phyloP scores from a whole-genome alignment of 2,888 invertebrate genomes.

The Yponomeuta malinellus region DNA sequence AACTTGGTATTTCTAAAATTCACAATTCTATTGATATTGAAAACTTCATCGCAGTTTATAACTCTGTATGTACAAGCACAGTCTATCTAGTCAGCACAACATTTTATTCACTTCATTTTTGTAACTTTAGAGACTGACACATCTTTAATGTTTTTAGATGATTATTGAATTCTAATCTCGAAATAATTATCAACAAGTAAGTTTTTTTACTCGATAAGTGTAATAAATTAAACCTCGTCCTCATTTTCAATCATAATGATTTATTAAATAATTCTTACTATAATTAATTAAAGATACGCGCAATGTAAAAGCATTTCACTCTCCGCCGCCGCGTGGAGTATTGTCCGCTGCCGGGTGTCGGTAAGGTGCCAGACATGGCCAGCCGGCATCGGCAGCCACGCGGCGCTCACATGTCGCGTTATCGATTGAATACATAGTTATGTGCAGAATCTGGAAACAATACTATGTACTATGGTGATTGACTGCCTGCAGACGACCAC shows the following conservation, averaged over 20 bases:
- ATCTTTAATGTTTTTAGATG: not conserved
- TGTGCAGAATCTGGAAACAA: not conserved
- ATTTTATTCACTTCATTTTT: not conserved
- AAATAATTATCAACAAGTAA: not conserved
- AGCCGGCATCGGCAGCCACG: not conserved
- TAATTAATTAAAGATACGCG: slow-evolving; percentile 42
- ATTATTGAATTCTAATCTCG: not conserved
- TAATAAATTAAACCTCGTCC: not conserved
- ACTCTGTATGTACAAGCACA: not conserved
- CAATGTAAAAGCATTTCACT: slow-evolving; percentile 31
- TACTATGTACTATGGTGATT: not conserved
- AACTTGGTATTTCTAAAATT: no score
- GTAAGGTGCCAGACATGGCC: no score
- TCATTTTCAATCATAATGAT: slow-evolving; percentile 4
- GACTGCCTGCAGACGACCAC: not conserved
- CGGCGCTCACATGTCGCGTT: not conserved
- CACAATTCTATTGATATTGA: no score
- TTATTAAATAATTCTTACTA: slow-evolving; percentile 41
- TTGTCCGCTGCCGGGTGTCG: no score
- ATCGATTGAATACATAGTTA: slow-evolving; percentile 3
- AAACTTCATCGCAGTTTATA: not conserved
- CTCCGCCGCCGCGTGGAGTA: no score
- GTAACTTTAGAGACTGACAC: not conserved
- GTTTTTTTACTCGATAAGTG: not conserved
- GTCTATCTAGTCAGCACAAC: slow-evolving; percentile 2